These are phyloP conservation scores for Acropora yongei DNA, from an alignment of 64 coral and sea anemone species.

Conservation along the genomic window DNA sequence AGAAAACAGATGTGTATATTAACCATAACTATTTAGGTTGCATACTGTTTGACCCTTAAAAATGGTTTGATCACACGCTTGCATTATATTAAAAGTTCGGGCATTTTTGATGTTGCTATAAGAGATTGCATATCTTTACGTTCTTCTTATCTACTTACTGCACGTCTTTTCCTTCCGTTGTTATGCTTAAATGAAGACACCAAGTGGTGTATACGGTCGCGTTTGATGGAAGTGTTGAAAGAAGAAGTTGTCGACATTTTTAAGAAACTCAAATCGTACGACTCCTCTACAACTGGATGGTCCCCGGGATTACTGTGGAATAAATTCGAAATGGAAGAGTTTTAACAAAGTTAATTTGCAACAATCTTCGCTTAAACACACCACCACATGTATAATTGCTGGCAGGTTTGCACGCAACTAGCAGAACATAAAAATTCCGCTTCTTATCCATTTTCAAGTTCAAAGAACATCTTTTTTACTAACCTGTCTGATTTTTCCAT, in stretches of 20 bases:
- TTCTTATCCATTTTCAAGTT: background rate
- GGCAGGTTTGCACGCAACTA: background rate
- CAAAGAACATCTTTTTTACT: background rate
- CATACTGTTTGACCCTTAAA: too few relatives aligned
- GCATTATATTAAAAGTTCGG: too few relatives aligned
- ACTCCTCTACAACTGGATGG: background rate
- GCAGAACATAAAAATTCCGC: background rate
- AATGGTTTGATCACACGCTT: too few relatives aligned
- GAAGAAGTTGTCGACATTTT: background rate
- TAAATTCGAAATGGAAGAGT: background rate
- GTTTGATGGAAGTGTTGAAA: too few relatives aligned
- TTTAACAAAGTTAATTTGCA: background rate
- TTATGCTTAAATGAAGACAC: conserved; percentile 31
- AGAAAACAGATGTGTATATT: too few relatives aligned
- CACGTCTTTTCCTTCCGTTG: background rate
- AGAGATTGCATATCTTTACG: background rate
- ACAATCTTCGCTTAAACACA: background rate
- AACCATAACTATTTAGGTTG: too few relatives aligned
- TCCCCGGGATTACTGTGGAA: background rate
- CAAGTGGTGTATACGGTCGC: background rate
- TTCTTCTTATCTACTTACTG: background rate
- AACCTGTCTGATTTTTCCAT: conserved; percentile 17
- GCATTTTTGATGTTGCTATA: too few relatives aligned
- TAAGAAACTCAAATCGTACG: background rate
- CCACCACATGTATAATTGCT: background rate